Percentiles rank a stretch among this genome's conserved stretches.
phyloP scores from a whole-genome alignment of 2,113 vertebrate species.

The Bos indicus region DNA sequence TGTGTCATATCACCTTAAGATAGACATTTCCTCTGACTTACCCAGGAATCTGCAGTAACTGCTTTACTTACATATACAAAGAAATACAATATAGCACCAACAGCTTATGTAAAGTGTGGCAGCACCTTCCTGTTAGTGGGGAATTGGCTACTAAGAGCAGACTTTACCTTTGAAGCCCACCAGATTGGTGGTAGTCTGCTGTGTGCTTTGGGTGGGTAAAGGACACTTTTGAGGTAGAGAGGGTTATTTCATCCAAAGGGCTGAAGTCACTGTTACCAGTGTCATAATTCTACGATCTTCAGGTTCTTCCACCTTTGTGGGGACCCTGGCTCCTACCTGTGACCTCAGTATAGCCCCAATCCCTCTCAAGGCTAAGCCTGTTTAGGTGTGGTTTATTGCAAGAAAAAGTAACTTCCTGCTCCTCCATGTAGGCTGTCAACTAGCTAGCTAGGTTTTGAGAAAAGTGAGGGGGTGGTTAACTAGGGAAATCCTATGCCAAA shows the following conservation, averaged over 20 bases:
- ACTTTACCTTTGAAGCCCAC: not conserved
- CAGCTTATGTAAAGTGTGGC: not conserved
- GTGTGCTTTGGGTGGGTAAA: not conserved
- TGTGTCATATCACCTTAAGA: not conserved
- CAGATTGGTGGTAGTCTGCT: not conserved
- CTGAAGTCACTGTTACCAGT: not conserved
- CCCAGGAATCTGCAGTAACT: not conserved
- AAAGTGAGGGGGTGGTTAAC: not conserved
- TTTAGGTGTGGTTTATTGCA: not conserved
- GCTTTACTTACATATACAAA: not conserved
- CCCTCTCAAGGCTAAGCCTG: not conserved
- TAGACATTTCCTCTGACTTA: constrained; percentile 13
- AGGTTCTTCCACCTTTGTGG: not conserved
- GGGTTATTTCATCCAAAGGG: not conserved
- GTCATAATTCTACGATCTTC: not conserved
- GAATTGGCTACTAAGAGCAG: not conserved
- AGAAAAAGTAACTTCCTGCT: not conserved
- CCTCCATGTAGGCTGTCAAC: not conserved
- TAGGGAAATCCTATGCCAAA: not conserved
- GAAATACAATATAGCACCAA: not conserved
- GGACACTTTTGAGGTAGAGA: not conserved
- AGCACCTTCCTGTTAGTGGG: not conserved
- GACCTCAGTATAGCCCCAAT: not conserved
- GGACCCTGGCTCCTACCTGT: not conserved
- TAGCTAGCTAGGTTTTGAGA: not conserved